Evolutionary conservation across 2,888 invertebrate species (phyloP).

Genomic region (Melolontha melolontha): DNA sequence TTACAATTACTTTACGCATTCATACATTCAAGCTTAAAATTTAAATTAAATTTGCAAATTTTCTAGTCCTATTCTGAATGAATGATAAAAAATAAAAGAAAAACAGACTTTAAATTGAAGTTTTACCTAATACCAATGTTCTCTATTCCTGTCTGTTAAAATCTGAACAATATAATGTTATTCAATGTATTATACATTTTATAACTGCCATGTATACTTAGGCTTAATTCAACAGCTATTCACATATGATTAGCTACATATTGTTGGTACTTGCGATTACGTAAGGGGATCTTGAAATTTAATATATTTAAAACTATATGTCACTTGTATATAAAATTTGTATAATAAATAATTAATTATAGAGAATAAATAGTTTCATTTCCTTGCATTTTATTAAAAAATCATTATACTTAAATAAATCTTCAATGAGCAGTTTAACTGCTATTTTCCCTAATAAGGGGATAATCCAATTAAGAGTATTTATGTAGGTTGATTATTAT

Average conservation of each 20-base stretch:
- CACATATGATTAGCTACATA: conserved; percentile 32
- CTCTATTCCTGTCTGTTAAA: conserved; percentile 5
- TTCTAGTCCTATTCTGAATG: conserved; percentile 4
- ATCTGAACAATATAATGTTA: conserved; percentile 25
- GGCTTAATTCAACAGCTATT: conserved; percentile 22
- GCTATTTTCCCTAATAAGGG: too few relatives aligned
- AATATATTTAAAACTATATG: conserved; percentile 40
- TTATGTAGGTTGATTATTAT: too few relatives aligned
- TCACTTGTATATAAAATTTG: conserved; percentile 54
- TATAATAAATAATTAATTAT: conserved; percentile 48
- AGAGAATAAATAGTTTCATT: conserved; percentile 1
- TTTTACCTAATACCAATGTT: background rate
- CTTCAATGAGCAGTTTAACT: too few relatives aligned
- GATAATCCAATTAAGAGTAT: too few relatives aligned
- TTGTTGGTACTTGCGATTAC: conserved; percentile 42
- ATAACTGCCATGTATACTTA: conserved; percentile 44
- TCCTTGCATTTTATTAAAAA: too few relatives aligned
- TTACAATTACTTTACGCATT: background rate
- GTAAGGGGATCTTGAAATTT: conserved; percentile 40
- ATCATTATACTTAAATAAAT: too few relatives aligned
- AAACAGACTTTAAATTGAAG: background rate
- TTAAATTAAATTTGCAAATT: conserved; percentile 8
- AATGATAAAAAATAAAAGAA: background rate
- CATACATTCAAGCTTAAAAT: background rate
- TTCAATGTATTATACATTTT: conserved; percentile 39